Conservation (phyloP, 2,797 vertebrate species). For the Rhinella marina region DNA sequence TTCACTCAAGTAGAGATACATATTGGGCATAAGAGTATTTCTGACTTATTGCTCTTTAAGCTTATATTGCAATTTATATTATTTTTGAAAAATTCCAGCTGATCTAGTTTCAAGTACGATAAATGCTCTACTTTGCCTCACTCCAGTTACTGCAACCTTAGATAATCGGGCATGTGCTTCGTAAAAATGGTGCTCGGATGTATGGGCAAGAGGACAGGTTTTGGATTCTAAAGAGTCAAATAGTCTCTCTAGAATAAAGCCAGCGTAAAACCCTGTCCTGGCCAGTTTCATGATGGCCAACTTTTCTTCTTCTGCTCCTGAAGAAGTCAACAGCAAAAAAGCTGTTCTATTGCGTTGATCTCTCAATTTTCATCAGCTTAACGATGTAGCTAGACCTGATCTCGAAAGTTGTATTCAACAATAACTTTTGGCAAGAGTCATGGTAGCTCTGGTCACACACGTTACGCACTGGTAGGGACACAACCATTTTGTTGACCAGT, state of each 20-base stretch:
- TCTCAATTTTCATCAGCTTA: too few relatives aligned
- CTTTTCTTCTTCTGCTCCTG: too few relatives aligned
- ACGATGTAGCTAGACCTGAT: too few relatives aligned
- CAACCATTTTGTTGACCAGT: too few relatives aligned
- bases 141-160: not conserved
- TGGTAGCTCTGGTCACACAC: not conserved
- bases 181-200: not conserved
- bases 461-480: too few relatives aligned
- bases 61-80: not conserved
- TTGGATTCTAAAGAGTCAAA: too few relatives aligned
- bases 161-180: not conserved
- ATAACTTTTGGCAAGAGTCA: not conserved
- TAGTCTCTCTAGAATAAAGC: too few relatives aligned
- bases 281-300: too few relatives aligned
- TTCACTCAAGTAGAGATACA: not conserved
- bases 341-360: too few relatives aligned
- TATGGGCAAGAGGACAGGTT: not conserved
- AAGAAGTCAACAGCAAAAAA: too few relatives aligned
- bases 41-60: not conserved
- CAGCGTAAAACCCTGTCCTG: too few relatives aligned
- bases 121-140: not conserved
- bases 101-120: not conserved
- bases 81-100: conserved; percentile 11
- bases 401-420: not conserved
- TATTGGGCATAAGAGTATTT: not conserved